phyloP scores from a whole-genome alignment of 2,113 vertebrate genomes.

The Abramis brama region DNA sequence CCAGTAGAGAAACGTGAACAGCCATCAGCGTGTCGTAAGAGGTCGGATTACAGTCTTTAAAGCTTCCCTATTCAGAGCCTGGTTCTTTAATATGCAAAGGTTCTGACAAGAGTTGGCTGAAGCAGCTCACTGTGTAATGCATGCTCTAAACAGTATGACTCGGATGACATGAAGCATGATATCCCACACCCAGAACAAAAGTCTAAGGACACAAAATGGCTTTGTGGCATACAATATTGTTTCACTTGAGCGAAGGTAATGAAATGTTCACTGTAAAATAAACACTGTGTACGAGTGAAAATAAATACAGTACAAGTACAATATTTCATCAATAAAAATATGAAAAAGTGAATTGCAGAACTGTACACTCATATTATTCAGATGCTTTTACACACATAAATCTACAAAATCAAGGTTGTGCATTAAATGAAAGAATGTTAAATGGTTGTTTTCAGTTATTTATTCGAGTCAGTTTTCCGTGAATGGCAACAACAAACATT shows the following conservation, averaged over 20 bases:
- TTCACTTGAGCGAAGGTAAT: conserved; percentile 3
- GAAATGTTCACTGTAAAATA: background rate
- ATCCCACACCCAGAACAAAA: conserved; percentile 26
- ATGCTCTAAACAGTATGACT: conserved; percentile 36
- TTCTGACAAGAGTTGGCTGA: conserved; percentile 29
- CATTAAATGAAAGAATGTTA: too few relatives aligned
- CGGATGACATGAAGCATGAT: conserved; percentile 32
- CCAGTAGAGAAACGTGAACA: conserved; percentile 38
- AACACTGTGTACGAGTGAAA: background rate
- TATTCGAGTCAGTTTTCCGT: too few relatives aligned
- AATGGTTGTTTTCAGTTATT: too few relatives aligned
- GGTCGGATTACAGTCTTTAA: conserved; percentile 51
- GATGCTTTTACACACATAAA: too few relatives aligned
- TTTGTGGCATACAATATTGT: conserved; percentile 1
- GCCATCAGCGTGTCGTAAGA: conserved; percentile 45
- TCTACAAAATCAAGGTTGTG: too few relatives aligned
- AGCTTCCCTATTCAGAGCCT: conserved; percentile 33
- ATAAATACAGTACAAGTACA: background rate
- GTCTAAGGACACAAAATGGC: background rate
- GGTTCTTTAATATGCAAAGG: conserved; percentile 49
- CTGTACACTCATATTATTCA: too few relatives aligned
- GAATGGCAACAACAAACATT: too few relatives aligned
- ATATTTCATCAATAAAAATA: too few relatives aligned
- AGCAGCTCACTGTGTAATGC: conserved; percentile 24
- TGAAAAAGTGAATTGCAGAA: too few relatives aligned